Conservation (phyloP, 2,797 vertebrate genomes). For the Chiroxiphia lanceolata region DNA sequence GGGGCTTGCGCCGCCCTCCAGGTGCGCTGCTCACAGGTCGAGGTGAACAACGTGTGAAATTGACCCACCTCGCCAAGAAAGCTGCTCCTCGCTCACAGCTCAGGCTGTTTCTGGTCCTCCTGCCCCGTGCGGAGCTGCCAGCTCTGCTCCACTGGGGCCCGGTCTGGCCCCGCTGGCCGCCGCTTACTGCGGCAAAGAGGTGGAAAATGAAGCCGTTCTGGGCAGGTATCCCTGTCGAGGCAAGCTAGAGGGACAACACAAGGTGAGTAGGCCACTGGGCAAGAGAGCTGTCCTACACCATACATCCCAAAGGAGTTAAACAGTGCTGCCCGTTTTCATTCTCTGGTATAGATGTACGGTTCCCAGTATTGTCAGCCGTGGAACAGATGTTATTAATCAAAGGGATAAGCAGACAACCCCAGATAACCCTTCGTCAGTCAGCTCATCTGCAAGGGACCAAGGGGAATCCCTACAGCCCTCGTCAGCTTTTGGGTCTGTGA, state of each 20-base stretch:
- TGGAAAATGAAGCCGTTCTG: background rate
- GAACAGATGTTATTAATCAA: conserved; percentile 43
- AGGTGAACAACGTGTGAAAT: fast-evolving
- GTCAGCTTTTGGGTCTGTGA: background rate
- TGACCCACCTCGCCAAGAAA: fast-evolving
- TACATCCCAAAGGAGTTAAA: background rate
- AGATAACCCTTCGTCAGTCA: background rate
- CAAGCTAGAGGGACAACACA: fast-evolving
- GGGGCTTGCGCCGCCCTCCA: background rate
- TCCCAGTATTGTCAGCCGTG: background rate
- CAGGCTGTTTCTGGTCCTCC: background rate
- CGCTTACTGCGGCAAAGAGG: fast-evolving
- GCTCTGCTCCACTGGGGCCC: fast-evolving
- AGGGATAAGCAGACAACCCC: background rate
- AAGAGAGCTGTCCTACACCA: fast-evolving
- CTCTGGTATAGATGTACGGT: background rate
- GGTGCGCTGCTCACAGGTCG: background rate
- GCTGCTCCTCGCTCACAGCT: background rate
- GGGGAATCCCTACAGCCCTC: background rate
- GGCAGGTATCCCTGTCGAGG: background rate
- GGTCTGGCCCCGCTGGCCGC: fast-evolving
- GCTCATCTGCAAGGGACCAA: background rate
- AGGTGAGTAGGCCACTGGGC: background rate
- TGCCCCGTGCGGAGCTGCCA: fast-evolving
- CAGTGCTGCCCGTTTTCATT: fast-evolving